These are phyloP conservation scores for Pseudococcus longispinus DNA, from an alignment of 2,888 invertebrate species.

Conservation along the genomic window DNA sequence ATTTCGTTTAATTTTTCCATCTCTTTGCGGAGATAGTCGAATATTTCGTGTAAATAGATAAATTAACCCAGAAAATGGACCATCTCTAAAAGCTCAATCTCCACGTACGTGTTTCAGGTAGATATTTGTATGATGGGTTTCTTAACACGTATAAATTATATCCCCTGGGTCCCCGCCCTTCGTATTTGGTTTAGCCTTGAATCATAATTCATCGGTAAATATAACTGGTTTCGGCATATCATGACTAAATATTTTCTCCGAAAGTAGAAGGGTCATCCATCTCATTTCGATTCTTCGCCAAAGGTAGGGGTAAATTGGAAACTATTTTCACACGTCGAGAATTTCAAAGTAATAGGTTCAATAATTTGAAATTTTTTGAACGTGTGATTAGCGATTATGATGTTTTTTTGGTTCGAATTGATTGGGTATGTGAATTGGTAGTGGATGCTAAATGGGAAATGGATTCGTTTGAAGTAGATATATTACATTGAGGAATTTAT, in stretches of 20 bases:
- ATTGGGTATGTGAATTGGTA: neutral
- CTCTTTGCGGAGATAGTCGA: too few relatives aligned
- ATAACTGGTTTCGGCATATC: slow-evolving; percentile 34
- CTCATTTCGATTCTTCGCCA: neutral
- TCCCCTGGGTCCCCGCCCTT: neutral
- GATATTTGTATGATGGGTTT: neutral
- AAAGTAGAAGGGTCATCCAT: slow-evolving; percentile 23
- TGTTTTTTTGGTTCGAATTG: neutral
- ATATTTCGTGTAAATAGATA: neutral
- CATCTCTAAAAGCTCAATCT: neutral
- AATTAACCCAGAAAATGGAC: neutral
- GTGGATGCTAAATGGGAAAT: neutral
- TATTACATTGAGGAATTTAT: too few relatives aligned
- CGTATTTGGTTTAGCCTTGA: neutral
- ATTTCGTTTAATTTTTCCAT: too few relatives aligned
- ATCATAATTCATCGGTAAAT: slow-evolving; percentile 27
- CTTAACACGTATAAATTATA: slow-evolving; percentile 7
- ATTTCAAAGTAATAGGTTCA: neutral
- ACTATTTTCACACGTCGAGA: slow-evolving; percentile 12
- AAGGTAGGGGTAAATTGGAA: neutral
- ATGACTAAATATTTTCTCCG: slow-evolving; percentile 26
- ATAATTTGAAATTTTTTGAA: neutral
- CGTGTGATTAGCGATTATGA: neutral
- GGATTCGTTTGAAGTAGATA: neutral
- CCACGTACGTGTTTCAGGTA: neutral